phyloP scores from a whole-genome alignment of 2,113 vertebrate species.

The Sebastes schlegelii region DNA sequence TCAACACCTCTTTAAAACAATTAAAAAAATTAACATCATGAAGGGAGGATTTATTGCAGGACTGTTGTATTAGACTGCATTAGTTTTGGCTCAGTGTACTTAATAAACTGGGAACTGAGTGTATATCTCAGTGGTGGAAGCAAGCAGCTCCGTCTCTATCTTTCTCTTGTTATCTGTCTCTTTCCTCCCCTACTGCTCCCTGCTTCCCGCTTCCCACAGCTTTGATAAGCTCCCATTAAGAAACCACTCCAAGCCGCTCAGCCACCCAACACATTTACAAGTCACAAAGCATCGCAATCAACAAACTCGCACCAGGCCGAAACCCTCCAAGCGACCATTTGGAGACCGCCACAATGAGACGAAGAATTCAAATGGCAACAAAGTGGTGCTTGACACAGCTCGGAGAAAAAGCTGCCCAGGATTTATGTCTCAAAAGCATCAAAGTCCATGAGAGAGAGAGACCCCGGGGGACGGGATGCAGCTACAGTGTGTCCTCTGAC shows the following conservation, averaged over 20 bases:
- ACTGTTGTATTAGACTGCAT: background rate
- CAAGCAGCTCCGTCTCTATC: conserved; percentile 7
- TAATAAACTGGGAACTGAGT: background rate
- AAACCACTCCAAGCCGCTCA: conserved; percentile 55
- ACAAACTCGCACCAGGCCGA: conserved; percentile 39
- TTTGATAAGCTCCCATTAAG: conserved; percentile 68
- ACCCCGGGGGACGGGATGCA: conserved; percentile 17
- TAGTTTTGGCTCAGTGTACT: background rate
- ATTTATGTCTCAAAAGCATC: conserved; percentile 60
- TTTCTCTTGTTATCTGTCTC: conserved; percentile 42
- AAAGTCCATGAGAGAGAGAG: conserved; percentile 29
- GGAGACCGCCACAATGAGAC: conserved; percentile 32
- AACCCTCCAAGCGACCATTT: conserved; percentile 49
- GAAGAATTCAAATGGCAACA: conserved; percentile 44
- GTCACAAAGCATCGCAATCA: conserved; percentile 67
- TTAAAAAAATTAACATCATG: background rate
- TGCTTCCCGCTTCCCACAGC: conserved; percentile 7
- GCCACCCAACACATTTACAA: conserved; percentile 59
- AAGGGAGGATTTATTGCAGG: background rate
- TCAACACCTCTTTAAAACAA: background rate
- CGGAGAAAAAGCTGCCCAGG: conserved; percentile 11
- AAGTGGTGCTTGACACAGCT: conserved; percentile 61
- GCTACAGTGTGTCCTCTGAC: conserved; percentile 30
- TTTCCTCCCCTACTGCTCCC: conserved; percentile 17
- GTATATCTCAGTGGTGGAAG: background rate